Conservation (phyloP, 1,140 invertebrate genomes). For the Ridgeia piscesae region DNA sequence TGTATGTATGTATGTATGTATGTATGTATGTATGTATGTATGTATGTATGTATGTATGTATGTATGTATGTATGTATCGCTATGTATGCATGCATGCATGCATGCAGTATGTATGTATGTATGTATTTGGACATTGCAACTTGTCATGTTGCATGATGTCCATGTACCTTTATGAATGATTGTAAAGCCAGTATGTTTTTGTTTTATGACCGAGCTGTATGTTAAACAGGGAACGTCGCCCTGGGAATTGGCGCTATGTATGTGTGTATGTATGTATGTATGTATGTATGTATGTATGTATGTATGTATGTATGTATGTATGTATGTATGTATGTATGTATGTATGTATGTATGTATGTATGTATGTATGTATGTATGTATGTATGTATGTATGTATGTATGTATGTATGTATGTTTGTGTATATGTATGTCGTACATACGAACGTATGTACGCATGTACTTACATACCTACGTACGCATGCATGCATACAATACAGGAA, state of each 20-base stretch:
- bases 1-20: not conserved
- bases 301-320: not conserved
- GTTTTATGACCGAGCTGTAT: not conserved
- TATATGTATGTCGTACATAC: not conserved
- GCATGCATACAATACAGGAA: not conserved
- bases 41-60: not conserved
- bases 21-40: not conserved
- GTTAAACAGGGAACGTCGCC: not conserved
- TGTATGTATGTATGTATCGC: not conserved
- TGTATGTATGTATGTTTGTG: not conserved
- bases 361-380: not conserved
- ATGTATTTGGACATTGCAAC: not conserved
- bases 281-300: not conserved
- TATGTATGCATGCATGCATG: not conserved
- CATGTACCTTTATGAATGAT: not conserved
- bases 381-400: not conserved
- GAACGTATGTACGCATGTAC: not conserved
- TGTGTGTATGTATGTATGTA: too few species aligned
- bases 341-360: not conserved
- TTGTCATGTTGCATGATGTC: too few species aligned
- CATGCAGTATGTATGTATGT: not conserved
- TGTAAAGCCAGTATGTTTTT: not conserved
- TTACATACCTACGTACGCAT: not conserved
- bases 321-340: not conserved
- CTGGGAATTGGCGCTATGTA: not conserved